Evolutionary conservation across 2,888 invertebrate species (phyloP).

Genomic region (Hirudinaria manillensis): DNA sequence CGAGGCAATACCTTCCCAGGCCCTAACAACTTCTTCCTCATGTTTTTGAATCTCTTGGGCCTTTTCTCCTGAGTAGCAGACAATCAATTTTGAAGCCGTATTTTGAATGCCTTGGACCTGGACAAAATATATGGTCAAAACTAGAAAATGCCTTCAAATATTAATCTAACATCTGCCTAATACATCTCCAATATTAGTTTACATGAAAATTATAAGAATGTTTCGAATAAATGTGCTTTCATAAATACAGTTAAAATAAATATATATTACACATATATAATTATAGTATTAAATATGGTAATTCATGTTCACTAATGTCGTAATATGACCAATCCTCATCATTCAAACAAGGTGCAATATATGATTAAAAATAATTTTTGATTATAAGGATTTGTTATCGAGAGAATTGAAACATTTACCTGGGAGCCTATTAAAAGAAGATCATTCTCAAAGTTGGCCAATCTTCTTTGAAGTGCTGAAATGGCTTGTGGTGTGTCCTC

Average conservation of each 20-base stretch:
- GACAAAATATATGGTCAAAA: background rate
- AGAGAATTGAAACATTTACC: slow-evolving; percentile 39
- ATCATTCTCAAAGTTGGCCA: slow-evolving; percentile 94
- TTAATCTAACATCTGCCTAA: background rate
- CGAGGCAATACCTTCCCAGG: slow-evolving; percentile 83
- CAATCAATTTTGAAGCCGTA: slow-evolving; percentile 81
- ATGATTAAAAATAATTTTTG: too few species aligned
- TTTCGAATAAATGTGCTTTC: background rate
- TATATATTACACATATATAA: too few species aligned
- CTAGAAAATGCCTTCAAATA: background rate
- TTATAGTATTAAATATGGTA: too few species aligned
- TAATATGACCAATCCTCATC: too few species aligned
- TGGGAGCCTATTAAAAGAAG: slow-evolving; percentile 72
- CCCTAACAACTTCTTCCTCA: slow-evolving; percentile 82
- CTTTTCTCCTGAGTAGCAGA: slow-evolving; percentile 93
- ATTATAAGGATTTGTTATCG: too few species aligned
- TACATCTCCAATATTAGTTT: background rate
- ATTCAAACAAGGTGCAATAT: too few species aligned
- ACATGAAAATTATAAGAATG: background rate
- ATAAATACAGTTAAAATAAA: too few species aligned
- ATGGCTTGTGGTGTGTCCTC: slow-evolving; percentile 96
- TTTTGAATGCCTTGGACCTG: slow-evolving; percentile 82
- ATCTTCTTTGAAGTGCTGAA: slow-evolving; percentile 87
- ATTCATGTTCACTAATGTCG: too few species aligned
- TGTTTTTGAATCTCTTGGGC: slow-evolving; percentile 92